Conservation (phyloP, 2,888 invertebrate species). For the Andrena marginata region DNA sequence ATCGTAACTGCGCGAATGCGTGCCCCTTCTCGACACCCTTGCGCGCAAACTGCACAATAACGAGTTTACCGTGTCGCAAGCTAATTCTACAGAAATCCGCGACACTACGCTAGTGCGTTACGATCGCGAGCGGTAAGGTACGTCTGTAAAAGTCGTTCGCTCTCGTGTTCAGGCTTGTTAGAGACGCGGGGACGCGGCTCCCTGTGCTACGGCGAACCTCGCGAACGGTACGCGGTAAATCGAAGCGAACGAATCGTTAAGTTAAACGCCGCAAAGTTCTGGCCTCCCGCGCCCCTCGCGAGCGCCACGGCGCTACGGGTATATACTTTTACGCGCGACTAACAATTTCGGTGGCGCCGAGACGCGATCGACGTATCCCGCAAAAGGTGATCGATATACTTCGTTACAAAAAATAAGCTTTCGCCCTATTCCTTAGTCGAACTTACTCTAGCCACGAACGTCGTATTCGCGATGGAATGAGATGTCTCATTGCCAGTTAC, state of each 20-base stretch:
- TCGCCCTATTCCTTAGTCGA: conserved; percentile 22
- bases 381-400: background rate
- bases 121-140: conserved; percentile 74
- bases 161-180: background rate
- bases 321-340: background rate
- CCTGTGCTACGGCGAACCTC: no score
- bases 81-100: conserved; percentile 72
- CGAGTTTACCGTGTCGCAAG: conserved; percentile 78
- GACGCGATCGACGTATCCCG: background rate
- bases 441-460: conserved; percentile 14
- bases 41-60: conserved; percentile 76
- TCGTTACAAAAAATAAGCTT: conserved; percentile 41
- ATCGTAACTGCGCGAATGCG: conserved; percentile 14
- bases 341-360: background rate
- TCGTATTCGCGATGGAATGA: conserved; percentile 17
- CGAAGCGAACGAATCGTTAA: no score
- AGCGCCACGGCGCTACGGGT: no score
- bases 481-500: conserved; percentile 11
- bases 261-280: background rate
- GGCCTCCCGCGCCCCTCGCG: background rate
- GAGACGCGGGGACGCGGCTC: background rate
- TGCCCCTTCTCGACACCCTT: conserved; percentile 66
- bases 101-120: conserved; percentile 72
- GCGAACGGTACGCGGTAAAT: no score
- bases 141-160: conserved; percentile 66